Percentiles rank a stretch among this genome's conserved stretches.
Evolutionary conservation across 2,113 vertebrate genomes (phyloP).

Genomic region (Nothocercus julius): DNA sequence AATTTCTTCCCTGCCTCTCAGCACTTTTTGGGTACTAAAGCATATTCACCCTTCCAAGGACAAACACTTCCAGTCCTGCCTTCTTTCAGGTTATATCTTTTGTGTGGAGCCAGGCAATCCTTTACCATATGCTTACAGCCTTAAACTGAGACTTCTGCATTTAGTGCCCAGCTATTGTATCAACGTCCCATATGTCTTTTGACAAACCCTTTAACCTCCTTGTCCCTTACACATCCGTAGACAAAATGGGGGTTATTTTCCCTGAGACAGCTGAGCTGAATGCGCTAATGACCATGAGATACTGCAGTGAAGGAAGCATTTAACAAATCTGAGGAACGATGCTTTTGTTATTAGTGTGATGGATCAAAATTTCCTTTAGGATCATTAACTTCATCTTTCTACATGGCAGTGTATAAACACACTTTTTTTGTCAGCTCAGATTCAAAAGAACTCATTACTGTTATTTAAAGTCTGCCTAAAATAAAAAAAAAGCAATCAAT

Average conservation of each 20-base stretch:
- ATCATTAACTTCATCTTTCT: slow-evolving; percentile 50
- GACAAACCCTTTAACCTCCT: background rate
- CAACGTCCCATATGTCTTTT: background rate
- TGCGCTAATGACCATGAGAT: background rate
- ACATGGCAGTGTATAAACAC: slow-evolving; percentile 12
- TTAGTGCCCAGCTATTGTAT: background rate
- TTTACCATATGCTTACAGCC: background rate
- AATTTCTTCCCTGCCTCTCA: background rate
- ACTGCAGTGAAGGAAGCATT: background rate
- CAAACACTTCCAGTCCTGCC: background rate
- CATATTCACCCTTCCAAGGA: background rate
- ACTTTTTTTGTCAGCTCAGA: background rate
- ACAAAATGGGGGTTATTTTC: slow-evolving; percentile 12
- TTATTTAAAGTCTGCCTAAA: background rate
- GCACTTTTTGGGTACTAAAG: background rate
- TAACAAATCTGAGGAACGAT: slow-evolving; percentile 26
- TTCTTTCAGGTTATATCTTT: background rate
- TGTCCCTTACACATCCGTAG: background rate
- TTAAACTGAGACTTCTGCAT: background rate
- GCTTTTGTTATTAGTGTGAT: slow-evolving; percentile 21
- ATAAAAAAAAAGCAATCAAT: slow-evolving; percentile 5
- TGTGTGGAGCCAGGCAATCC: background rate
- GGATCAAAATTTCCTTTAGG: slow-evolving; percentile 54
- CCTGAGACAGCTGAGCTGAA: slow-evolving; percentile 17
- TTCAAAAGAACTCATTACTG: background rate